A percentile compares a stretch with the other conserved stretches of the same genome.
Evolutionary conservation across 2,113 vertebrate species (phyloP).

Genomic region (Chrysochloris asiatica): DNA sequence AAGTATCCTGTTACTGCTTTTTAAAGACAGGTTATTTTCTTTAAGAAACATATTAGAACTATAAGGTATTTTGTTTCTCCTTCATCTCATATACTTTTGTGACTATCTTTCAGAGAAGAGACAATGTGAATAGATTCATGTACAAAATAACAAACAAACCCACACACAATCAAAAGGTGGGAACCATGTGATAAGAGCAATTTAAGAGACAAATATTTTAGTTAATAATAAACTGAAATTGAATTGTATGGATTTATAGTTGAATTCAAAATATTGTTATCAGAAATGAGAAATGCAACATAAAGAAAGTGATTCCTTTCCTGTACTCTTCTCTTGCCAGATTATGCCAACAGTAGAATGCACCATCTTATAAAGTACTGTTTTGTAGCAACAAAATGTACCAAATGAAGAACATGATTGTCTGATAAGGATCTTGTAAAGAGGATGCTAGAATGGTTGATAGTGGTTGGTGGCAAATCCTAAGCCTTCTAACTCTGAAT

Average conservation of each 20-base stretch:
- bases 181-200: neutral
- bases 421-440: neutral
- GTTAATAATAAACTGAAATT: neutral
- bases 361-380: neutral
- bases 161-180: neutral
- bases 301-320: neutral
- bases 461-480: neutral
- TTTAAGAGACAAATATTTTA: neutral
- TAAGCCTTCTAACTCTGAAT: neutral
- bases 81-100: neutral
- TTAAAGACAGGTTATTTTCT: neutral
- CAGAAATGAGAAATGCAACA: neutral
- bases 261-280: neutral
- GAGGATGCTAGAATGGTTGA: neutral
- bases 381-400: neutral
- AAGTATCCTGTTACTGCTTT: neutral
- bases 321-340: neutral
- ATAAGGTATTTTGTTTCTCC: neutral
- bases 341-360: neutral
- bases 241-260: neutral
- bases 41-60: neutral
- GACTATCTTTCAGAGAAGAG: neutral
- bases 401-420: neutral
- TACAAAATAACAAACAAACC: neutral
- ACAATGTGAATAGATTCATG: neutral